Base-by-base conservation (phyloP, 2,888 invertebrate genomes). In the Megamerina dolium region DNA sequence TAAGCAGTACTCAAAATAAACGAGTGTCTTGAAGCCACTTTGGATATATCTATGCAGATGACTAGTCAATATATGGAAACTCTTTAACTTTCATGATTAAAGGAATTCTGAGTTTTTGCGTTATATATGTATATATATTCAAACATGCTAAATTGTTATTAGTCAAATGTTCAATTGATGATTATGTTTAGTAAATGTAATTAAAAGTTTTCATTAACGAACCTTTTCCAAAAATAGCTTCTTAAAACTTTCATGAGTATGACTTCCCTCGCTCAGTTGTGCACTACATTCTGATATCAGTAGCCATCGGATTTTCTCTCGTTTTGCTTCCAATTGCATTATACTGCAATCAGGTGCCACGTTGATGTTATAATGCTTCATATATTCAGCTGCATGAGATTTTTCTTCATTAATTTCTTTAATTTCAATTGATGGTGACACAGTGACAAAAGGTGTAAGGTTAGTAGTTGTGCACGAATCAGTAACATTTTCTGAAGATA, bases 231-330 rank as follows among this genome's bases (percentile, higher is more conserved):
- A 55, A 51, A 72, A 70, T 13, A 68, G 52, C 50, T 69, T 71
- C 41, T 64, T 59, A 49, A 73, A 70, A 44, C 65, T 66, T 53
- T 73, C 72, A 18, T 70, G 56, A 10, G 71, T 67, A 51, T 73
- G 72, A 51, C 68, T 71, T 4, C 68, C 69, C 57, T 73, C 72
- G 36, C 68, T 70, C 34, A 72, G 58, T 45, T 64, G 57, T 12
- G 68, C 66, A 52, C 72, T 70, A 52, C 73, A 71, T 48, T 72
- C 72, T 12, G 73, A 73, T 55, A 72, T 73, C 46, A 72, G 53
- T 13, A 72, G 56, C 72, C 72, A 73, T 26, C 72, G 69, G 27
- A 68, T 61, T 51, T 73, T 73, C 54, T 72, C 72, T 35, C 70
- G 65, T 43, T 64, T 60, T 44, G 66, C 72, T 53, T 72, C 72